phyloP scores from a whole-genome alignment of 1,140 invertebrate genomes.

The Zaprionus ornatus region DNA sequence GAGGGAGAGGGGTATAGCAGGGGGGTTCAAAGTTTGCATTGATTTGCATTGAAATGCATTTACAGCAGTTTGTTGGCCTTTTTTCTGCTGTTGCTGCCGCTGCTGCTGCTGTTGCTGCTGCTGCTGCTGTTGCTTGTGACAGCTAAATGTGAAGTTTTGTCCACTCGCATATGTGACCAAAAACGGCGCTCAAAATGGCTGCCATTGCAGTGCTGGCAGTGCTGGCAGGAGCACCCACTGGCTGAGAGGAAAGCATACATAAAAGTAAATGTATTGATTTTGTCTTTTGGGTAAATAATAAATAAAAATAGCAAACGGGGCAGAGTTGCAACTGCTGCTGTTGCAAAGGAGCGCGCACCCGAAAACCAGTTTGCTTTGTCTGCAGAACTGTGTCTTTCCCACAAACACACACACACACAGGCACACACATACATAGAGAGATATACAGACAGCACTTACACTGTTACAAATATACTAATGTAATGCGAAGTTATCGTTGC shows the following conservation, averaged over 20 bases:
- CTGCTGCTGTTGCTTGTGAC: slow-evolving; percentile 28
- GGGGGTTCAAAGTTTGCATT: slow-evolving; percentile 34
- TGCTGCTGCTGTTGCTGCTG: slow-evolving; percentile 34
- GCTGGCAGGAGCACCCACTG: slow-evolving; percentile 17
- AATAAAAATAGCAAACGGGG: slow-evolving; percentile 62
- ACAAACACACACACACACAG: slow-evolving; percentile 38
- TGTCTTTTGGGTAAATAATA: slow-evolving; percentile 72
- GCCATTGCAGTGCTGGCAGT: neutral
- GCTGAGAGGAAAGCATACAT: slow-evolving; percentile 32
- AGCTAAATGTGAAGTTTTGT: slow-evolving; percentile 62
- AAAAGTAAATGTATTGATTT: slow-evolving; percentile 72
- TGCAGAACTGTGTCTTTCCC: slow-evolving; percentile 69
- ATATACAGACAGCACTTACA: neutral
- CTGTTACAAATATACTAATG: slow-evolving; percentile 63
- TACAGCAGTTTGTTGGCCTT: slow-evolving; percentile 47
- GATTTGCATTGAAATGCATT: slow-evolving; percentile 64
- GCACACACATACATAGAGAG: slow-evolving; percentile 8
- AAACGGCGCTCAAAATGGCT: slow-evolving; percentile 35
- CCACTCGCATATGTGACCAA: slow-evolving; percentile 48
- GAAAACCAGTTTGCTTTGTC: slow-evolving; percentile 72
- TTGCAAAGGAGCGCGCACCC: slow-evolving; percentile 62
- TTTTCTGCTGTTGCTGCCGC: neutral
- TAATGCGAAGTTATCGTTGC: slow-evolving; percentile 79
- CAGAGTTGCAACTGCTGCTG: slow-evolving; percentile 58
- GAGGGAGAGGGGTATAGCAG: neutral